phyloP scores from a whole-genome alignment of 2,888 invertebrate genomes.

The Timema podura region DNA sequence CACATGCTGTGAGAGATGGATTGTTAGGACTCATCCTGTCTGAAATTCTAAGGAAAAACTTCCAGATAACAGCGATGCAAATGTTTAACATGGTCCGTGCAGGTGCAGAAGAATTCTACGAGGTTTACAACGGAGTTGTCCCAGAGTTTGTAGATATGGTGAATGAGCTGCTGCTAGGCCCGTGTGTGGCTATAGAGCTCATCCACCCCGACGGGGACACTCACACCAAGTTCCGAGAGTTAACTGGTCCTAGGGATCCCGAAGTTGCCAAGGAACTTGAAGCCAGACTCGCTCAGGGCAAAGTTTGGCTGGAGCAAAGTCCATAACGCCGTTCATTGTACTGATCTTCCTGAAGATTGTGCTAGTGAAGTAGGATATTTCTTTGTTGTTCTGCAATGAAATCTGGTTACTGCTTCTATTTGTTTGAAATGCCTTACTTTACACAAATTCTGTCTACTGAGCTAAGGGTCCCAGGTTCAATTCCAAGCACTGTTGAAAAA shows the following conservation, averaged over 20 bases:
- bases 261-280: slow-evolving; percentile 38
- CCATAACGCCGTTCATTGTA: neutral
- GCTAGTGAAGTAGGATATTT: neutral
- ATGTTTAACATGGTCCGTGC: slow-evolving; percentile 73
- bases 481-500: too few species aligned
- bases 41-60: slow-evolving; percentile 71
- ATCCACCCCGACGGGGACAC: slow-evolving; percentile 55
- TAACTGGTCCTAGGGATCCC: slow-evolving; percentile 88
- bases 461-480: too few species aligned
- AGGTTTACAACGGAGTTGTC: slow-evolving; percentile 87
- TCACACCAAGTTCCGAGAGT: slow-evolving; percentile 66
- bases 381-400: too few species aligned
- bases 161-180: slow-evolving; percentile 76
- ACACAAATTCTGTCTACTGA: too few species aligned
- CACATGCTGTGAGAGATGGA: slow-evolving; percentile 74
- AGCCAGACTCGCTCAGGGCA: slow-evolving; percentile 1
- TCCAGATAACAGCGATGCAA: slow-evolving; percentile 72
- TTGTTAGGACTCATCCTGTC: slow-evolving; percentile 62
- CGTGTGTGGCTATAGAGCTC: slow-evolving; percentile 83
- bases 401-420: too few species aligned
- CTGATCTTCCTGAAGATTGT: neutral
- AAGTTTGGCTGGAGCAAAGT: neutral
- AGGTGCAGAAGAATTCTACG: slow-evolving; percentile 87
- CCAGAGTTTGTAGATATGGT: slow-evolving; percentile 71
- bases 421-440: too few species aligned